Evolutionary conservation across 2,888 invertebrate species (phyloP).

Genomic region (Arge pagana): DNA sequence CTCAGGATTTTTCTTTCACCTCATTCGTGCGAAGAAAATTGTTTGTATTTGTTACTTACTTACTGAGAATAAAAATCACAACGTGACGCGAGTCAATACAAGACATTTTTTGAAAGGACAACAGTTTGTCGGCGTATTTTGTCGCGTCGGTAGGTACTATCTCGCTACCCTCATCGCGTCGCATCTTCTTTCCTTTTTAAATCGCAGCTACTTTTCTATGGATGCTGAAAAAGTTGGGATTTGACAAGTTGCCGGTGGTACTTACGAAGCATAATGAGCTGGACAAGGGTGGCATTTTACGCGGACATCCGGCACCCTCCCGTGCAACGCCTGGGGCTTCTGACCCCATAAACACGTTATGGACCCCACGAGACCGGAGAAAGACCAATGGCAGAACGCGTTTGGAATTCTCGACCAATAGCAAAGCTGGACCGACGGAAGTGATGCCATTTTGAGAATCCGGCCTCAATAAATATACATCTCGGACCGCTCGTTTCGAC

Average conservation of each 20-base stretch:
- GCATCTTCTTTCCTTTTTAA: slow-evolving; percentile 20
- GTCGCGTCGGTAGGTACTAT: too few relatives aligned
- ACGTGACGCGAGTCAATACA: too few relatives aligned
- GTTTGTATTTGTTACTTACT: too few relatives aligned
- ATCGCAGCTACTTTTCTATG: slow-evolving; percentile 8
- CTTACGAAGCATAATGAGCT: slow-evolving; percentile 46
- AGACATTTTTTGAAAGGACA: too few relatives aligned
- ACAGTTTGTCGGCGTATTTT: too few relatives aligned
- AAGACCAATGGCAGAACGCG: too few relatives aligned
- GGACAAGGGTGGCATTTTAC: slow-evolving; percentile 48
- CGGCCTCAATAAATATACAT: slow-evolving; percentile 13
- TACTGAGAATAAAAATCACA: too few relatives aligned
- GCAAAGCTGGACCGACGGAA: slow-evolving; percentile 1
- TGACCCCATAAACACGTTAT: slow-evolving; percentile 49
- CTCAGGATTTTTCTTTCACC: too few relatives aligned
- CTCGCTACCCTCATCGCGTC: slow-evolving; percentile 19
- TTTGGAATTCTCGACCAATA: slow-evolving; percentile 10
- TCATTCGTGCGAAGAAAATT: too few relatives aligned
- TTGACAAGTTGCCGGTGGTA: slow-evolving; percentile 37
- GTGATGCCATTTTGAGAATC: not conserved
- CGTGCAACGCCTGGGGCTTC: slow-evolving; percentile 44
- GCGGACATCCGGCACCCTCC: slow-evolving; percentile 45
- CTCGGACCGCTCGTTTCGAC: slow-evolving; percentile 2
- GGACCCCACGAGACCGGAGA: slow-evolving; percentile 27
- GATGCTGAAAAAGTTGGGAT: slow-evolving; percentile 33